Base-by-base conservation (phyloP, 92 coral and sea anemone species). In the Paramuricea clavata region DNA sequence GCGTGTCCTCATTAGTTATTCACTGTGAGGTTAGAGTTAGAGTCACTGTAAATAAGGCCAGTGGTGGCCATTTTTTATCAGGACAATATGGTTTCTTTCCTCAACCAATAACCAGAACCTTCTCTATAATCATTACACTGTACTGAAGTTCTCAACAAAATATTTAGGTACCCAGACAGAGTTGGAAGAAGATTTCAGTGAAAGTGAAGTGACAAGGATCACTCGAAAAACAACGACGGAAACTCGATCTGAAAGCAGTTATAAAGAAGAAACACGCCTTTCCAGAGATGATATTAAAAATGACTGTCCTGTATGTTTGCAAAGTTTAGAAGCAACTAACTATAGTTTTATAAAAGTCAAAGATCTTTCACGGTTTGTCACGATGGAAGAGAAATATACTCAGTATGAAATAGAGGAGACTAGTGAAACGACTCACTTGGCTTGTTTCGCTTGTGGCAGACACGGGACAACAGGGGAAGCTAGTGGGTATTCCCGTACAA, bases 271-370 rank as follows among this genome's bases (percentile, higher is more conserved):
- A 12, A 26, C 26, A 2, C 28, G 21, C 3, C 36, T 73, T 15
- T 22, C 33, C 5, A 52, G 41, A 35, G n/a, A 56, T 17, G 56
- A 78, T 23, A 27, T 52, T 16, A 31, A 61, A 61, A 28, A 69
- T 8, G 84, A 79, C 60, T 79, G 84, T 21, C 84, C 84, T 30
- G 84, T 79, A 17, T 79, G 84, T 42, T 30, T 59, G 39, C 84
- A 79, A 25, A 31, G 70, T 16, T 41, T 79, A 17, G 73, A 79
- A 34, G 32, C 73, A 3, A 57, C 84, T 3, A 43, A 60, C 21
- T 79, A 59, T 39, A 52, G 71, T 2, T 79, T 33, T 25, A 79
- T 79, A 67, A 79, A 79, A 35, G 84, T 79, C 27, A 28, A 64
- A 28, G 84, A 79, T 35, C 84, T 35, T n/a, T 35, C 84, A 3